A percentile compares a stretch with the other conserved stretches of the same genome.
phyloP scores from a whole-genome alignment of 2,113 vertebrate species.

The Camelus bactrianus region DNA sequence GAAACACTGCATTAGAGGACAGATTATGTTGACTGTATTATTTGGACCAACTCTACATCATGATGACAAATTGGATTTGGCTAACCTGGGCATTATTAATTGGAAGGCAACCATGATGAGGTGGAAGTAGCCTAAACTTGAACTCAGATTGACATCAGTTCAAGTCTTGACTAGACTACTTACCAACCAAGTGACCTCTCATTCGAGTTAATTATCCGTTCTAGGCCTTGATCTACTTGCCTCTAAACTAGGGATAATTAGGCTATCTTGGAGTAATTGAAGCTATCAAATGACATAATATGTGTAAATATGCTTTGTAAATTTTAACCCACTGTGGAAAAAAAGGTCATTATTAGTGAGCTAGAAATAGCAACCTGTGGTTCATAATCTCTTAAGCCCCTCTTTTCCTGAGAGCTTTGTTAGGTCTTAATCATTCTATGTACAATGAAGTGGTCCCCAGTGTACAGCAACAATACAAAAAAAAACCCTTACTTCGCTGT shows the following conservation, averaged over 20 bases:
- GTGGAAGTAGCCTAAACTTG: not conserved
- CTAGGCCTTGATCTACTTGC: not conserved
- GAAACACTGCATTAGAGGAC: not conserved
- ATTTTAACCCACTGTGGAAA: conserved; percentile 11
- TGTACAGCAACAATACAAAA: not conserved
- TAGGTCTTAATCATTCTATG: conserved; percentile 4
- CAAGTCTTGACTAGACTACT: conserved; percentile 11
- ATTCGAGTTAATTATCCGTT: not conserved
- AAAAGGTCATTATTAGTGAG: not conserved
- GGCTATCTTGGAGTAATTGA: conserved; percentile 11
- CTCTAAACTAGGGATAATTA: not conserved
- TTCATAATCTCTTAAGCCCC: not conserved
- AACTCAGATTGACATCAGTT: not conserved
- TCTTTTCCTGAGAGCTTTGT: not conserved
- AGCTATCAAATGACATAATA: not conserved
- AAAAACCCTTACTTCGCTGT: not conserved
- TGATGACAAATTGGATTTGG: not conserved
- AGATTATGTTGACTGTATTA: not conserved
- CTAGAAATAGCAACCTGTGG: not conserved
- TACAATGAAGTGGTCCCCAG: not conserved
- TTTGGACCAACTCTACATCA: not conserved
- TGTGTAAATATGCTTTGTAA: conserved; percentile 28
- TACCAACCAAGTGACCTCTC: not conserved
- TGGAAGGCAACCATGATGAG: not conserved
- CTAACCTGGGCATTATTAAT: conserved; percentile 5